phyloP scores from a whole-genome alignment of 2,113 vertebrate species.

The Plotosus lineatus region DNA sequence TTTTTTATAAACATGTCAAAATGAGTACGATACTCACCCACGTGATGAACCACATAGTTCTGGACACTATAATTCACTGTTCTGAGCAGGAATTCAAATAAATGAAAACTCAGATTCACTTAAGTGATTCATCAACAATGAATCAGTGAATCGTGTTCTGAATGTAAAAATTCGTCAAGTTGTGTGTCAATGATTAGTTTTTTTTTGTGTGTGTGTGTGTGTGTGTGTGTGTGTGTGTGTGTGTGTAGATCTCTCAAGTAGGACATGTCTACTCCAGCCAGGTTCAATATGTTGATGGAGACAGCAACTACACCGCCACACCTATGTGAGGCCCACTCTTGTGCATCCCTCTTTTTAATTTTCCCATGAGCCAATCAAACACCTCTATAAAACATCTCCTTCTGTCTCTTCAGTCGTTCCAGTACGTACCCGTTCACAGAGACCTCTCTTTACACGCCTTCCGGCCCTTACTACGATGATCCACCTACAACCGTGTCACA shows the following conservation, averaged over 20 bases:
- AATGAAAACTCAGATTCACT: not conserved
- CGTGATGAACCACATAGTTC: not conserved
- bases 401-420: slow-evolving; percentile 71
- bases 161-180: not conserved
- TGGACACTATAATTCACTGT: not conserved
- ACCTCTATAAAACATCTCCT: not conserved
- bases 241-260: slow-evolving; percentile 67
- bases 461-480: slow-evolving; percentile 78
- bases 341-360: not conserved
- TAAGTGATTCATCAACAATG: not conserved
- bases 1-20: not conserved
- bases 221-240: slow-evolving; percentile 33
- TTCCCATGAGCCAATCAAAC: not conserved
- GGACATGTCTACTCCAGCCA: slow-evolving; percentile 82
- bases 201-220: slow-evolving; percentile 27
- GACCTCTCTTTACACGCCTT: slow-evolving; percentile 78
- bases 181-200: not conserved
- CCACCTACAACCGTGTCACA: slow-evolving; percentile 75
- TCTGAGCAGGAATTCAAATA: not conserved
- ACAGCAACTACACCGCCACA: slow-evolving; percentile 75
- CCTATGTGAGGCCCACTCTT: slow-evolving; percentile 77
- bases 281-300: slow-evolving; percentile 88
- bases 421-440: slow-evolving; percentile 81
- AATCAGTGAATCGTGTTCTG: not conserved
- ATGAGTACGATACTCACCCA: not conserved